Evolutionary conservation across 1,140 invertebrate genomes (phyloP), one percentile per base, ranked within the genome.

Genomic region (Drosophila orena): DNA sequence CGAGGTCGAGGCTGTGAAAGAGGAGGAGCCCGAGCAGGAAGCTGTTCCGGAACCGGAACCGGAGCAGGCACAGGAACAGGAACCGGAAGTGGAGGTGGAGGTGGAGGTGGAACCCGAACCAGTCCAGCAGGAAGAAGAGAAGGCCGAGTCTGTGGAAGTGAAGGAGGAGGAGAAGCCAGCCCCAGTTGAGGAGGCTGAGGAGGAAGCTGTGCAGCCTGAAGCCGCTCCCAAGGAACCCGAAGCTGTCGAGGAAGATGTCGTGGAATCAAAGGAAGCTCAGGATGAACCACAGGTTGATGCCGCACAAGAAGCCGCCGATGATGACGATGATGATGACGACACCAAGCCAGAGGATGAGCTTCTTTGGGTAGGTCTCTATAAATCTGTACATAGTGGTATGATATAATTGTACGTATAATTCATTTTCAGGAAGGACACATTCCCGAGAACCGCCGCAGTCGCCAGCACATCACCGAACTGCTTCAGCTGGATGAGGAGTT

Each of bases 401-500:
- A 1, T 20, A 20, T 17, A 17, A 17, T 17, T 17, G 17, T 17
- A 11, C 2, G 0, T 1, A 20, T 44, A 27, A 8, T 15, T 12
- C 14, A 1, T 12, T 38, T 47, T 1, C 7, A 96, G 94, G 95
- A 95, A 74, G 94, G 95, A 62, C 94, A 95, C 90, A 95, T 97
- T 62, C 96, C 97, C 11, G 94, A 95, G 78, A 96, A 97, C 72
- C 92, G 96, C 40, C 94, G 97, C 91, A 94, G 96, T 34, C 94
- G 96, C 55, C 95, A 96, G 56, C 97, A 98, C 79, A 95, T 98
- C 62, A 95, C 95, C 62, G 94, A 97, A 84, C 94, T 98, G 20
- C 92, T 98, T 14, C 95, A 96, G 85, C 88, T 98, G 40, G 96
- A 97, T 66, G 95, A 96, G 61, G 95, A 96, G 78, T 95, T 95